Evolutionary conservation across 2,888 invertebrate species (phyloP).

Genomic region (Aphrophora alni): DNA sequence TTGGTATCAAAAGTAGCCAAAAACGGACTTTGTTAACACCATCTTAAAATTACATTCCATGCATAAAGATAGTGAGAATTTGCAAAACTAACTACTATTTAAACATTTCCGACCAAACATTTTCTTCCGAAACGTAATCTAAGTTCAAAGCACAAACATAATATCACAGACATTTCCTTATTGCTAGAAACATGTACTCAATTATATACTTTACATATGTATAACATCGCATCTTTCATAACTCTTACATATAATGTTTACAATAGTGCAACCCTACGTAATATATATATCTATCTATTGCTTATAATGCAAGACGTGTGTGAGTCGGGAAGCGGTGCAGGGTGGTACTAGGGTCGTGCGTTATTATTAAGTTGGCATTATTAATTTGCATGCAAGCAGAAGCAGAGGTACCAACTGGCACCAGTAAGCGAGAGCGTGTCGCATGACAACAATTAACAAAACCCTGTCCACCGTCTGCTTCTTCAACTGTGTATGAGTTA

Average conservation of each 20-base stretch:
- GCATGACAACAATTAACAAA: neutral
- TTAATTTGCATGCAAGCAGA: constrained; percentile 9
- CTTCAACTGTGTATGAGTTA: neutral
- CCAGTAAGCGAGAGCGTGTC: neutral
- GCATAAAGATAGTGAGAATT: no score
- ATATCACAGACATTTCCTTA: no score
- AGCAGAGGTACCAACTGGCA: constrained; percentile 6
- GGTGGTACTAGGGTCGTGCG: constrained; percentile 1
- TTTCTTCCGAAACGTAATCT: no score
- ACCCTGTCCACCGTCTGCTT: neutral
- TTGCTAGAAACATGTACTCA: neutral
- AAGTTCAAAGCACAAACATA: no score
- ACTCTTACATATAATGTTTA: neutral
- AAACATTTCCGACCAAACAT: no score
- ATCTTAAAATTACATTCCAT: no score
- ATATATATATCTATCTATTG: neutral
- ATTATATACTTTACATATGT: neutral
- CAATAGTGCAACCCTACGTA: neutral
- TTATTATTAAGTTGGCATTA: constrained; percentile 9
- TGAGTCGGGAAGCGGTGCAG: neutral
- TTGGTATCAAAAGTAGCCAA: no score
- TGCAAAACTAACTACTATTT: no score
- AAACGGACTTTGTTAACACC: no score
- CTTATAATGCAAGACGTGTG: neutral
- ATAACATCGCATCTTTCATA: neutral